A percentile compares a stretch with the other conserved stretches of the same genome.
phyloP scores from a whole-genome alignment of 2,113 vertebrate genomes.

The Nipponia nippon region DNA sequence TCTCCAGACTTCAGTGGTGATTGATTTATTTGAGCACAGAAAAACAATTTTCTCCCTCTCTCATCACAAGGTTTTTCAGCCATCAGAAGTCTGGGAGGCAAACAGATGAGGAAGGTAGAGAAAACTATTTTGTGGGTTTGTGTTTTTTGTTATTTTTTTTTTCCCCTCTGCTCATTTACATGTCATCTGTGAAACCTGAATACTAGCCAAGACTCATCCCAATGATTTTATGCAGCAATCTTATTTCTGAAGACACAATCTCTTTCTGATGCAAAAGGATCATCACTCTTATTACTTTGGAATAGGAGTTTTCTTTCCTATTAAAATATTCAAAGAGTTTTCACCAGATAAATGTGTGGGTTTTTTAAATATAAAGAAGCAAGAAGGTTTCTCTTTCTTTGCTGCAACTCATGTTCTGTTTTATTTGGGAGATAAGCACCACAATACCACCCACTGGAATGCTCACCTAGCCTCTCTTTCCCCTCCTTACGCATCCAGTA shows the following conservation, averaged over 20 bases:
- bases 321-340: background rate
- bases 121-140: background rate
- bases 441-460: background rate
- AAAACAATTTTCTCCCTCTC: background rate
- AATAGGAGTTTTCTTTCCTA: background rate
- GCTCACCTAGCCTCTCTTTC: background rate
- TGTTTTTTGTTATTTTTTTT: background rate
- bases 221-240: background rate
- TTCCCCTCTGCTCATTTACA: background rate
- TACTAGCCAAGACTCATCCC: background rate
- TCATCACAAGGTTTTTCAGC: background rate
- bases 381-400: background rate
- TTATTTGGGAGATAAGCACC: background rate
- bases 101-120: background rate
- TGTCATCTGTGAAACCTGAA: background rate
- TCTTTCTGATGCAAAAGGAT: background rate
- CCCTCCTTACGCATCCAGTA: background rate
- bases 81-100: background rate
- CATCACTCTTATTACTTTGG: background rate
- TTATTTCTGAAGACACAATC: background rate
- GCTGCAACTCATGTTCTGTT: background rate
- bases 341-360: background rate
- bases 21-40: background rate
- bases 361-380: background rate
- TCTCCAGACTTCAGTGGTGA: background rate